Base-by-base conservation (phyloP, 2,113 vertebrate genomes). In the Camelus dromedarius region DNA sequence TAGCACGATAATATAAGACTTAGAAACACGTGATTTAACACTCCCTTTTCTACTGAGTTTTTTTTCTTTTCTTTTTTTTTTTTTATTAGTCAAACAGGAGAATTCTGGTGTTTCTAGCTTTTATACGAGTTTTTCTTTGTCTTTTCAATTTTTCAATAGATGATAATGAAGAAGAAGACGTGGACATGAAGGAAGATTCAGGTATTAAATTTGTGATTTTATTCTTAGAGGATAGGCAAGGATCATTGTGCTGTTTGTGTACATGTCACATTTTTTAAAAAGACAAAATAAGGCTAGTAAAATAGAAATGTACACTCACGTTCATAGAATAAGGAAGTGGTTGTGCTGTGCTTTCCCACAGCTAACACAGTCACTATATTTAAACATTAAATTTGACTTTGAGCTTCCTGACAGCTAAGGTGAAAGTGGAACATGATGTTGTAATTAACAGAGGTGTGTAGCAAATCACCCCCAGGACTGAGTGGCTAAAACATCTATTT, bases 171-270 rank as follows among this genome's bases (percentile, higher is more conserved):
- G 98, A 98, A 93, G 98, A 86, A 72, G 95, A 92, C 38, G 52
- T 86, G 93, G 97, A 98, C 42, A 95, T 97, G 96, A 98, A 84
- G 96, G 97, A 98, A 96, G 98, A 98, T 38, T 66, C 95, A 98
- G 98, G 98, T 99, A 97, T 97, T 98, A 95, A 96, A 92, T 60
- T 95, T n/a, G 16, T 89, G 14, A 89, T 96, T 98, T 97, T 96
- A n/a, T 87, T 91, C 16, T 18, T 83, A 83, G 2, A 15, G 19
- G 2, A 32, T 54, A 67, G 62, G 4, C 2, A 56, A 12, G 42
- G 30, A 35, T 91, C 30, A 28, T 69, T 56, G 75, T 88, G 30
- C 87, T 93, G 42, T 38, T 93, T 38, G 50, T 72, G 6, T 85
- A 70, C 0, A 38, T 4, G 18, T 70, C 5, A 35, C 42, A 48